Evolutionary conservation across 2,797 vertebrate species (phyloP), one percentile per base, ranked within the genome.

Genomic region (Cynodonichthys magdalenae): DNA sequence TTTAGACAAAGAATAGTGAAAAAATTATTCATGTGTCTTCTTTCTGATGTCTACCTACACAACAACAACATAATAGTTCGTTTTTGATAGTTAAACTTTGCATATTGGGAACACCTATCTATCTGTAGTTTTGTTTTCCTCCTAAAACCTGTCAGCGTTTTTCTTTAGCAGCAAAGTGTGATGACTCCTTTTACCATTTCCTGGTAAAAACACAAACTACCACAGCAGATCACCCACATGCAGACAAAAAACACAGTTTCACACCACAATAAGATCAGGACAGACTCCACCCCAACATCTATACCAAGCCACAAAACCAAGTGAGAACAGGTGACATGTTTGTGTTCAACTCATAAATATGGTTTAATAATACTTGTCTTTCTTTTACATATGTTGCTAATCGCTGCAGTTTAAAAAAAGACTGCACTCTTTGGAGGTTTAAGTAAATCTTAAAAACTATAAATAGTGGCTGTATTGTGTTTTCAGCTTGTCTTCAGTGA

Each of bases 111-210:
- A 34, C 51, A 56, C 49, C 34, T 19, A 15, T n/a, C 24, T 55
- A 69, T 66, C 63, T 44, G 52, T 52, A 79, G 75, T 80, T 81
- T 66, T 15, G 52, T 63, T 84, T 89, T 88, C 82, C 83, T 76
- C 67, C 34, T 31, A 77, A 24, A 83, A 68, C 46, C 55, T 39
- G 11, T 15, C 48, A 4, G 18, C 24, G 42, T 52, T 75, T n/a
- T 24, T 24, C 24, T 24, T 34, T 59, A 56, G 19, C 60, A 65
- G 72, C 60, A 61, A 48, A 62, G 27, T 67, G 60, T 61, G 66
- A 63, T 1, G 31, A 62, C 59, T 81, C 60, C 24, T 24, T 24
- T 66, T 48, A 72, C 70, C 70, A 79, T 83, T 87, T 89, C 82
- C 84, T 86, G 79, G 42, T 68, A 53, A 31, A 54, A 63, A 73